Evolutionary conservation across 2,888 invertebrate genomes (phyloP).

Genomic region (Syrista parreyssii): DNA sequence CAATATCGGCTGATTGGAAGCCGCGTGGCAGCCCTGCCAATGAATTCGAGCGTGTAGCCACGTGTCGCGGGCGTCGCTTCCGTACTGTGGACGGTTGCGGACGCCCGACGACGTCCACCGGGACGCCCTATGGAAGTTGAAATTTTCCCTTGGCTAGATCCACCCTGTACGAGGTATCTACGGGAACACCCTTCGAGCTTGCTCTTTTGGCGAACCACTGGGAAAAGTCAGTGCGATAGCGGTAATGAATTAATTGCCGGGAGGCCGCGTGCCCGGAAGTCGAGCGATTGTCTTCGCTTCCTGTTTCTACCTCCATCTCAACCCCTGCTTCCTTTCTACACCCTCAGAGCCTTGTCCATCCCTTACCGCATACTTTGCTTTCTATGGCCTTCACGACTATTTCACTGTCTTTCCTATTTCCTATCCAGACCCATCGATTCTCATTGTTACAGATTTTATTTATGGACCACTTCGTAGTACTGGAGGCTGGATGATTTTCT

Average conservation of each 20-base stretch:
- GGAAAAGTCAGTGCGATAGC: slow-evolving; percentile 19
- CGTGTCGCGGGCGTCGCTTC: slow-evolving; percentile 43
- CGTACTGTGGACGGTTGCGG: slow-evolving; percentile 12
- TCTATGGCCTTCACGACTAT: not conserved
- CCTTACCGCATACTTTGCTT: not conserved
- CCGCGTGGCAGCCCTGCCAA: slow-evolving; percentile 57
- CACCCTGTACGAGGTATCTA: not conserved
- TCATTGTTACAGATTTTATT: not conserved
- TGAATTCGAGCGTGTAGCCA: slow-evolving; percentile 50
- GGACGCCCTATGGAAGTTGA: not conserved
- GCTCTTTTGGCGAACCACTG: slow-evolving; percentile 23
- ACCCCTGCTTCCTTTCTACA: slow-evolving; percentile 21
- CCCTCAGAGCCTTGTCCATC: not conserved
- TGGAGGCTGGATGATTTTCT: not conserved
- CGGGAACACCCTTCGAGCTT: slow-evolving; percentile 16
- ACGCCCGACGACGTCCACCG: not conserved
- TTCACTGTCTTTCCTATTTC: not conserved
- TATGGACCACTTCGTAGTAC: not conserved
- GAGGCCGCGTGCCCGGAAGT: slow-evolving; percentile 59
- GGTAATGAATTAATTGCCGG: slow-evolving; percentile 64
- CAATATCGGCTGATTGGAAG: slow-evolving; percentile 59
- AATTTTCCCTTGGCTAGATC: not conserved
- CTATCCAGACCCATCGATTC: not conserved
- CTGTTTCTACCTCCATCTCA: slow-evolving; percentile 31
- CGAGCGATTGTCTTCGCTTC: slow-evolving; percentile 49